These are phyloP conservation scores for Monochamus saltuarius DNA, from an alignment of 1,140 invertebrate species.

Conservation along the genomic window DNA sequence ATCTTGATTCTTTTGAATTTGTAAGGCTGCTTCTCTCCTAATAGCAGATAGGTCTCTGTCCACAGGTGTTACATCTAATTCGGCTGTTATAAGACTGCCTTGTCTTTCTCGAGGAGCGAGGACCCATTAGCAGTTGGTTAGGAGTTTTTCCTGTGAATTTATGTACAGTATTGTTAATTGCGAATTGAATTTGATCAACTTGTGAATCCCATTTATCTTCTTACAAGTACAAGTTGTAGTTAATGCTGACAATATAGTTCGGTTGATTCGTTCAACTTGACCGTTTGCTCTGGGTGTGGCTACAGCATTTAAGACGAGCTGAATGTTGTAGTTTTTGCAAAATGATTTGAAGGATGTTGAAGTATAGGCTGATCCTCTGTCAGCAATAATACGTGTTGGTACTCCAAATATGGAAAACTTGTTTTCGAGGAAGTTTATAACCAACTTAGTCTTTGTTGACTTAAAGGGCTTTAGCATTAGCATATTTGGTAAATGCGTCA, in stretches of 20 bases:
- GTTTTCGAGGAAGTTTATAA: conserved; percentile 11
- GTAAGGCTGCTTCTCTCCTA: too few species aligned
- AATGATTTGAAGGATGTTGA: conserved; percentile 36
- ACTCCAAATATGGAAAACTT: conserved; percentile 23
- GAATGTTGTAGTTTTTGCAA: conserved; percentile 37
- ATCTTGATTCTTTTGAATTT: too few species aligned
- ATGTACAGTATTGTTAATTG: conserved; percentile 32
- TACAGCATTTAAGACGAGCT: conserved; percentile 35
- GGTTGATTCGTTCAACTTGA: conserved; percentile 43
- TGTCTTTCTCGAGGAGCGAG: neutral
- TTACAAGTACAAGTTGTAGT: conserved; percentile 11
- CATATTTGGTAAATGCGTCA: conserved; percentile 18
- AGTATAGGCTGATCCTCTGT: conserved; percentile 39
- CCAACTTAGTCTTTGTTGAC: conserved; percentile 5
- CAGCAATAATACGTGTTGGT: conserved; percentile 30
- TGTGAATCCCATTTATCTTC: conserved; percentile 31
- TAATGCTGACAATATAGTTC: conserved; percentile 23
- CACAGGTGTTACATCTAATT: neutral
- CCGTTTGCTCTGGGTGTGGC: conserved; percentile 45
- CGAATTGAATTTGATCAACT: conserved; percentile 29
- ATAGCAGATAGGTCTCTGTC: too few species aligned
- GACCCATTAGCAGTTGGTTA: neutral
- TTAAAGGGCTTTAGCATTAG: conserved; percentile 18
- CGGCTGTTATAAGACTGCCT: neutral
- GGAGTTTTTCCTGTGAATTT: conserved; percentile 30